Base-by-base conservation (phyloP, 2,888 invertebrate genomes). In the Nymphalis c-album region DNA sequence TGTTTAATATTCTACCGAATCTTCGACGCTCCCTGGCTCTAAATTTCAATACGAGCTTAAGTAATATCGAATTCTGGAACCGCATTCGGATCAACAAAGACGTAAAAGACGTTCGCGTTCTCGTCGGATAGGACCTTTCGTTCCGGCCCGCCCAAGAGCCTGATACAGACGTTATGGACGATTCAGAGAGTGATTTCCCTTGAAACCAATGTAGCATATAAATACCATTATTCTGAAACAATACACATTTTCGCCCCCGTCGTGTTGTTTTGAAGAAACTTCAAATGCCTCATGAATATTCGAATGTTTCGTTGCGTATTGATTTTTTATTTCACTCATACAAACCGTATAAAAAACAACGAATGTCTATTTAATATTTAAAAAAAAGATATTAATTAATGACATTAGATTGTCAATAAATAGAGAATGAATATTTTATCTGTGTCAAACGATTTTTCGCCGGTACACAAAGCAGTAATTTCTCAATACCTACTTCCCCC, bases 201-300 rank as follows among this genome's bases (percentile, higher is more conserved):
- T 88, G 91, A 87, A 91, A 90, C 90, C 91, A 87, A 92, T 92
- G 92, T 90, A 88, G 87, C 91, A 90, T 89, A 91, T 89, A 91
- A 91, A 91, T 91, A 91, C 90, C 87, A 88, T 90, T 91, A 91
- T 89, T 89, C 82, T 86, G 88, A 87, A 89, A 90, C 91, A 90
- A 89, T 91, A 85, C 87, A 82, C 87, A 85, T 85, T 82, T 85
- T 80, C 83, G 75, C 84, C 81, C 82, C 80, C 82, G 79, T 79
- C 78, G 78, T 76, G 80, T 83, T 86, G 83, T 87, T 85, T 81
- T 80, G 81, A 80, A 84, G 80, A 80, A 81, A 82, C 80, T 82
- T 80, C 77, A 75, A 79, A 80, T 75, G 80, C 75, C 78, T 81
- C 79, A 83, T 82, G 83, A 84, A 84, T 83, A 84, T 81, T 82